These are phyloP conservation scores for Gallirallus australis DNA, from an alignment of 2,797 vertebrate species.

Conservation along the genomic window DNA sequence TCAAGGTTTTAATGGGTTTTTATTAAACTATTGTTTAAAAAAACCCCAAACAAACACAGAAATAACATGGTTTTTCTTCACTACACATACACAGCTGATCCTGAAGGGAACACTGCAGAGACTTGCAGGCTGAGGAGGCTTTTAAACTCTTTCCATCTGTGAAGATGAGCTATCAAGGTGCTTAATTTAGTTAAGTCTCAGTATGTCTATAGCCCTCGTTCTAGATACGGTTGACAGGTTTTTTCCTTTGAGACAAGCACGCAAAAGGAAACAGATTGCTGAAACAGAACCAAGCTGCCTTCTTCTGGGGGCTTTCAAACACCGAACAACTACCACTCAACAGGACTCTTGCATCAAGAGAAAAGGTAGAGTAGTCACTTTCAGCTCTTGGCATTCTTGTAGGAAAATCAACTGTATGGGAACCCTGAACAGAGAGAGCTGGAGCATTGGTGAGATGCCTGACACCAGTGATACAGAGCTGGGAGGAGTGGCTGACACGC, in stretches of 20 bases:
- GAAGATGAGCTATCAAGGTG: background rate
- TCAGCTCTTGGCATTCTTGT: background rate
- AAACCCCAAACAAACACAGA: too few species aligned
- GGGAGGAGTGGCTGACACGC: too few species aligned
- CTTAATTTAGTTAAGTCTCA: background rate
- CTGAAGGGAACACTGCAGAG: background rate
- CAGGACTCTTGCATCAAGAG: background rate
- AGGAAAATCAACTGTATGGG: background rate
- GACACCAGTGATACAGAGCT: background rate
- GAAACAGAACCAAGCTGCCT: background rate
- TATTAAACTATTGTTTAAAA: background rate
- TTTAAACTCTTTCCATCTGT: background rate
- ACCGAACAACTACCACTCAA: background rate
- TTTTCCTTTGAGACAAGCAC: background rate
- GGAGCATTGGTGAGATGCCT: background rate
- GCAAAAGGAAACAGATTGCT: background rate
- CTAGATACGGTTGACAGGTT: background rate
- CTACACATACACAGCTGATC: background rate
- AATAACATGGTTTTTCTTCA: background rate
- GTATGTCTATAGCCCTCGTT: background rate
- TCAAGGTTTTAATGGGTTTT: slow-evolving; percentile 11
- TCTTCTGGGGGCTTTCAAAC: background rate
- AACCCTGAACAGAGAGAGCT: background rate
- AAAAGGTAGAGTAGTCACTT: background rate
- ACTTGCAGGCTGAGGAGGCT: background rate